phyloP scores from a whole-genome alignment of 2,888 invertebrate species.

The Therioaphis trifolii region DNA sequence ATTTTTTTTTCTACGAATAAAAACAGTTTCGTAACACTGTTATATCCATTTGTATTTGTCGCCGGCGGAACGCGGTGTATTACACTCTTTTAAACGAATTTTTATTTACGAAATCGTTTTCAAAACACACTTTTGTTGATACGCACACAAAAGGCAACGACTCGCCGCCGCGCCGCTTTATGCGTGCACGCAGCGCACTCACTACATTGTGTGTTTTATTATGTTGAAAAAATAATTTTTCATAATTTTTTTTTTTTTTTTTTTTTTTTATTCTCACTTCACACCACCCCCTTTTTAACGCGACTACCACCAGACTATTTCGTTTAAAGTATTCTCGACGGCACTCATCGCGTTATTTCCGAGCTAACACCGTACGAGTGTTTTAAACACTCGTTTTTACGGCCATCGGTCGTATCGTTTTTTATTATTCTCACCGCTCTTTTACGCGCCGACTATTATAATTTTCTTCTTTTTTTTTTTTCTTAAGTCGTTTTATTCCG shows the following conservation, averaged over 20 bases:
- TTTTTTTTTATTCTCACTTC: neutral
- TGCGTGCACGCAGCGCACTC: neutral
- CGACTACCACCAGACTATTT: neutral
- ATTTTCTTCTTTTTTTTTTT: too few relatives aligned
- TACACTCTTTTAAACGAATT: neutral
- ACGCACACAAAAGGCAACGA: neutral
- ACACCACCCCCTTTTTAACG: constrained; percentile 2
- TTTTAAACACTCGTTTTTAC: too few relatives aligned
- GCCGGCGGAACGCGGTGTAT: neutral
- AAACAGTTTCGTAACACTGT: neutral
- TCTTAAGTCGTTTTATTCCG: too few relatives aligned
- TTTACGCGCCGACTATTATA: neutral
- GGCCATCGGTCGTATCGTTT: neutral
- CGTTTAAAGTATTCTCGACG: neutral
- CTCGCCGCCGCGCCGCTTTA: neutral
- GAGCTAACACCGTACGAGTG: too few relatives aligned
- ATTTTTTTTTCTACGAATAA: too few relatives aligned
- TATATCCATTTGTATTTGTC: neutral
- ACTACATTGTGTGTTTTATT: neutral
- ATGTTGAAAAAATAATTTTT: neutral
- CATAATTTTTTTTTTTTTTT: too few relatives aligned
- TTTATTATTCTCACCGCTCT: neutral
- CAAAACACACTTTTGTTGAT: neutral
- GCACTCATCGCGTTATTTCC: neutral
- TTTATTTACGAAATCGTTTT: neutral